A percentile compares a stretch with the other conserved stretches of the same genome.
Conservation (phyloP, 2,113 vertebrate genomes). For the Orthonyx spaldingii region DNA sequence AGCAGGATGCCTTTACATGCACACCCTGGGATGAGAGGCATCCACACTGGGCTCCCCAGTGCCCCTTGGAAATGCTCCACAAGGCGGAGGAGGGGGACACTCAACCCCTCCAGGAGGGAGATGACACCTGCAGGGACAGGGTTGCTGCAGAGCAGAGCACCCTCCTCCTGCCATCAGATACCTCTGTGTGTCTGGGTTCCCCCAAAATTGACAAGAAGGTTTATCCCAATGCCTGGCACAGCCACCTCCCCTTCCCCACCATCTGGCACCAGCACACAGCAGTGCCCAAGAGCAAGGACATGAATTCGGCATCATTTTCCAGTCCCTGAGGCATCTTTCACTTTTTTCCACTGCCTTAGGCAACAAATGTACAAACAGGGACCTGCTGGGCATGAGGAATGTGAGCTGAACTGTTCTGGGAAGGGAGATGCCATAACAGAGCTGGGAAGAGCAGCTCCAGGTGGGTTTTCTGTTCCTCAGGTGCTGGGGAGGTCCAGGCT, state of each 20-base stretch:
- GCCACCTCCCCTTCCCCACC: background rate
- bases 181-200: background rate
- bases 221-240: background rate
- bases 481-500: background rate
- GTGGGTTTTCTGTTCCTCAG: background rate
- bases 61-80: background rate
- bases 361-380: background rate
- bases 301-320: background rate
- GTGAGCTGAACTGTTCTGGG: background rate
- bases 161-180: background rate
- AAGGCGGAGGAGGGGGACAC: rapidly evolving
- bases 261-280: rapidly evolving
- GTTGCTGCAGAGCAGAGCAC: background rate
- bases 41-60: rapidly evolving
- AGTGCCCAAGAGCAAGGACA: background rate
- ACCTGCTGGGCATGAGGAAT: background rate
- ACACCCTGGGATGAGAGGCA: rapidly evolving
- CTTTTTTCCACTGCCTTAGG: slow-evolving; percentile 9
- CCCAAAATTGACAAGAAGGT: background rate
- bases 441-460: background rate
- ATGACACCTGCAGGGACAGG: background rate
- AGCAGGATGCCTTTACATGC: rapidly evolving
- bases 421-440: rapidly evolving
- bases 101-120: background rate
- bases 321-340: background rate